These are phyloP conservation scores for Sardinella longiceps DNA, from an alignment of 2,797 vertebrate species.

Conservation along the genomic window DNA sequence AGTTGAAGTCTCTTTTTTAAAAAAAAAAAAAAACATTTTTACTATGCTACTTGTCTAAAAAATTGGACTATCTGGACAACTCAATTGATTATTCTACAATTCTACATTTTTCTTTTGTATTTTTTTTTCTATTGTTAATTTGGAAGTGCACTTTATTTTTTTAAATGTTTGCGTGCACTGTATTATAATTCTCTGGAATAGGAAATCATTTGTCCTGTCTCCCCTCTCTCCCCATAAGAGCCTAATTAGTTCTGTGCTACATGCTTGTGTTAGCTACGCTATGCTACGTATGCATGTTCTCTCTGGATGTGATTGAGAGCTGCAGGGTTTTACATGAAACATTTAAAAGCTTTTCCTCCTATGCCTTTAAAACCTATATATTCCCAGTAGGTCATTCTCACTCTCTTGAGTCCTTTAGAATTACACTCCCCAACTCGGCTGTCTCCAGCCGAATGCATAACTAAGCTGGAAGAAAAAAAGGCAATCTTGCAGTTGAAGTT, in stretches of 20 bases:
- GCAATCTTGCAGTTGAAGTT: neutral
- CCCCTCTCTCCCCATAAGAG: neutral
- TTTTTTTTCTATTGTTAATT: no score
- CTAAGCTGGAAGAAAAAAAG: neutral
- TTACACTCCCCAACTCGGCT: neutral
- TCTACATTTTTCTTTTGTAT: no score
- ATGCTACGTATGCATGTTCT: neutral
- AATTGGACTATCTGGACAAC: no score
- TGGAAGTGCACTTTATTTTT: no score
- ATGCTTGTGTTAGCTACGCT: neutral
- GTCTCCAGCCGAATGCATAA: neutral
- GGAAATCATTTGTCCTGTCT: neutral
- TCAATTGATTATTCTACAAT: no score
- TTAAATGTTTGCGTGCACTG: no score
- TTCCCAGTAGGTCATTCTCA: neutral
- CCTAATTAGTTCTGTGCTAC: neutral
- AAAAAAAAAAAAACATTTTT: no score
- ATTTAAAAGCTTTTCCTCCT: neutral
- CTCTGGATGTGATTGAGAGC: neutral
- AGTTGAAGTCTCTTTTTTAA: no score
- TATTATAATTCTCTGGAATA: no score
- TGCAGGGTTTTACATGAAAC: slow-evolving; percentile 7
- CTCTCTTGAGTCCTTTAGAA: neutral
- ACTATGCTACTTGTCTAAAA: no score
- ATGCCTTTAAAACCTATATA: neutral